phyloP scores from a whole-genome alignment of 1,140 invertebrate species.

The Drosophila sp. region DNA sequence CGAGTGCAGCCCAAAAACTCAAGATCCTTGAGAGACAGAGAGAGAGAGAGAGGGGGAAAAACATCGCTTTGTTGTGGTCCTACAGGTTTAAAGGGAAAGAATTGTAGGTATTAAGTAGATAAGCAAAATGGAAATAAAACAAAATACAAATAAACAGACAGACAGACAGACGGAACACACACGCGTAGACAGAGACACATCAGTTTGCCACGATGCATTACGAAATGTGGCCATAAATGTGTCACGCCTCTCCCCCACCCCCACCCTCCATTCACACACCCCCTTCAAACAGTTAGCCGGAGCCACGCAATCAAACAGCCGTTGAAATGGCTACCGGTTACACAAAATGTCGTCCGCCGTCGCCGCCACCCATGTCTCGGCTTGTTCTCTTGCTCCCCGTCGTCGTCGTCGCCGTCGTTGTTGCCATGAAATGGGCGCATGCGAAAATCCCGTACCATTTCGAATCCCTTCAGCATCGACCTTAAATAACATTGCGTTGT shows the following conservation, averaged over 20 bases:
- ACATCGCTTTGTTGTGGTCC: too few relatives aligned
- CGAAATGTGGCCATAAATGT: slow-evolving; percentile 74
- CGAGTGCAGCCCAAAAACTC: too few relatives aligned
- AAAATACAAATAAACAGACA: slow-evolving; percentile 5
- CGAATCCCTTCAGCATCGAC: slow-evolving; percentile 67
- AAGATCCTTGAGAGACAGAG: too few relatives aligned
- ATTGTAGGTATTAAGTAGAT: not conserved
- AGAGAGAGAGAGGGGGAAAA: too few relatives aligned
- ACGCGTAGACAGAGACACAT: slow-evolving; percentile 36
- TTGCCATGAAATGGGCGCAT: slow-evolving; percentile 51
- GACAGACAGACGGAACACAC: slow-evolving; percentile 3
- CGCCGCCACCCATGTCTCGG: slow-evolving; percentile 8
- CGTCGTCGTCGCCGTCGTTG: slow-evolving; percentile 11
- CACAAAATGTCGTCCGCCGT: slow-evolving; percentile 71
- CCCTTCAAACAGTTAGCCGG: slow-evolving; percentile 9
- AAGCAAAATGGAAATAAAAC: not conserved
- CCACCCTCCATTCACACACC: not conserved
- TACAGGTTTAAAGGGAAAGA: too few relatives aligned
- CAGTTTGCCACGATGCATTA: slow-evolving; percentile 62
- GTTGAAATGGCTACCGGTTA: slow-evolving; percentile 79
- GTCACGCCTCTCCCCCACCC: slow-evolving; percentile 50
- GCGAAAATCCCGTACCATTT: slow-evolving; percentile 62
- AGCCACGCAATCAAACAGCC: slow-evolving; percentile 65
- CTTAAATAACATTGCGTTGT: slow-evolving; percentile 79
- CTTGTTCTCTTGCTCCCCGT: not conserved